These are phyloP conservation scores for Chamaea fasciata DNA, from an alignment of 2,113 vertebrate genomes.

Conservation along the genomic window DNA sequence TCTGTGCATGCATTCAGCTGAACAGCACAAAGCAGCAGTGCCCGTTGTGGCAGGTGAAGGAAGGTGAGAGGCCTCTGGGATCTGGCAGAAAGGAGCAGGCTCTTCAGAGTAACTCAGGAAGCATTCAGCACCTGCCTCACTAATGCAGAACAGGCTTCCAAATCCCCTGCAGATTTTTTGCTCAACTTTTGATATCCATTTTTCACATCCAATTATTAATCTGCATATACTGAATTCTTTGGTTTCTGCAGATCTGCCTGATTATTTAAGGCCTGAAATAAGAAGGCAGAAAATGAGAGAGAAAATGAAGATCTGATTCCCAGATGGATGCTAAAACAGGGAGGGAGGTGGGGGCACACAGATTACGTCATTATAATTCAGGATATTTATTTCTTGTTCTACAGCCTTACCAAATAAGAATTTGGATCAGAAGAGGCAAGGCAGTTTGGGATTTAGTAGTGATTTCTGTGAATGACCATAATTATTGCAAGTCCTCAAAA, in stretches of 20 bases:
- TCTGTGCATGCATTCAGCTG: neutral
- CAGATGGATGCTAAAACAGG: conserved; percentile 40
- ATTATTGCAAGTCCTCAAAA: neutral
- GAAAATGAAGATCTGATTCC: conserved; percentile 41
- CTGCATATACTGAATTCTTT: neutral
- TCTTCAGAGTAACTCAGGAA: neutral
- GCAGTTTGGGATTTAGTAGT: neutral
- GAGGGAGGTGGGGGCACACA: neutral
- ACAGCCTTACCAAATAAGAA: neutral
- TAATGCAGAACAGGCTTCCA: neutral
- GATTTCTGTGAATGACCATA: neutral
- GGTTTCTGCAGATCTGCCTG: conserved; percentile 16
- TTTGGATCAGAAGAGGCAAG: neutral
- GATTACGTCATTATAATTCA: neutral
- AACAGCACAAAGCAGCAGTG: neutral
- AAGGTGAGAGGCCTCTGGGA: neutral
- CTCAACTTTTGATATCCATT: neutral
- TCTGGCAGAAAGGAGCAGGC: neutral
- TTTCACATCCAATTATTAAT: conserved; percentile 45
- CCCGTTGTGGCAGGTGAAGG: neutral
- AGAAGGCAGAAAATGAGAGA: conserved; percentile 30
- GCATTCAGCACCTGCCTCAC: neutral
- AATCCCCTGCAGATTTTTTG: neutral
- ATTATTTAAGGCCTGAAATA: conserved; percentile 24
- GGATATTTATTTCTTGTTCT: conserved; percentile 15